Conservation (phyloP, 2,113 vertebrate species). For the Anolis sagrei region DNA sequence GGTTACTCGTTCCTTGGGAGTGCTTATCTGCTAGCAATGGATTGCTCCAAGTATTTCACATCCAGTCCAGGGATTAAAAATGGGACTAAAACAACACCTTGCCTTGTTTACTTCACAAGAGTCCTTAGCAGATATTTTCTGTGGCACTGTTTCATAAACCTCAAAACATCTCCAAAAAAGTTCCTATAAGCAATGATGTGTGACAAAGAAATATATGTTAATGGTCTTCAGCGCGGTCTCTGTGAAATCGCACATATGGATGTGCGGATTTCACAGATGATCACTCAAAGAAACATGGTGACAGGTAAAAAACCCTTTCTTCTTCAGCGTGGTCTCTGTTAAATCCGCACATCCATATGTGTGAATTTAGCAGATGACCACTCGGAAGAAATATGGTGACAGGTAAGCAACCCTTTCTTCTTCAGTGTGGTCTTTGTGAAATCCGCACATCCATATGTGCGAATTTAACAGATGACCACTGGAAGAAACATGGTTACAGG, state of each 20-base stretch:
- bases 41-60: not conserved
- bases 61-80: constrained; percentile 18
- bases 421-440: no score
- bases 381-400: no score
- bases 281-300: no score
- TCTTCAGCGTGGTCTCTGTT: no score
- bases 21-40: not conserved
- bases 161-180: not conserved
- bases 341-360: no score
- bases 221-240: not conserved
- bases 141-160: not conserved
- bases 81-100: not conserved
- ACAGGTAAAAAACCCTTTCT: no score
- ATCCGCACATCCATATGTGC: no score
- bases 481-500: no score
- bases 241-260: no score
- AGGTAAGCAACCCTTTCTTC: not conserved
- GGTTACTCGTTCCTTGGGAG: not conserved
- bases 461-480: no score
- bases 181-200: rapidly evolving
- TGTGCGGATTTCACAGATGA: no score
- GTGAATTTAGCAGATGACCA: no score
- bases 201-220: not conserved
- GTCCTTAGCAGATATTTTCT: not conserved
- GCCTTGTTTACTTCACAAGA: not conserved